Evolutionary conservation across 64 coral and sea anemone genomes (phyloP).

Genomic region (Stylophora pistillata): DNA sequence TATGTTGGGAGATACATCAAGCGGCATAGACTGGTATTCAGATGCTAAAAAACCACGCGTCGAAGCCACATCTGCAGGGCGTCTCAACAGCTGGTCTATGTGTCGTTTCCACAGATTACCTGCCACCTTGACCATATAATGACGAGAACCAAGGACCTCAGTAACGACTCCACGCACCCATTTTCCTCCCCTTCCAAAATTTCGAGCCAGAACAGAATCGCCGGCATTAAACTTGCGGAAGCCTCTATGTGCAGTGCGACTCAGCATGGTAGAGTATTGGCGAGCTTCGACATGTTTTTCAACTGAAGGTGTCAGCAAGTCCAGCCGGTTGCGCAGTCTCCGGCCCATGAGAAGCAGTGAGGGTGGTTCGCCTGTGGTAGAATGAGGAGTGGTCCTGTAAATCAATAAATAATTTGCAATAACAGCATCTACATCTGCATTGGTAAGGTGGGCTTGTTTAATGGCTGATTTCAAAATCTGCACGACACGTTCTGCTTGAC

Average conservation of each 20-base stretch:
- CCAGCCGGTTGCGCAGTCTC: slow-evolving; percentile 18
- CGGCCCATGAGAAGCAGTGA: slow-evolving; percentile 34
- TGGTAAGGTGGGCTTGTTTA: slow-evolving; percentile 15
- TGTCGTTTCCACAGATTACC: slow-evolving; percentile 55
- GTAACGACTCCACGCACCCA: slow-evolving; percentile 36
- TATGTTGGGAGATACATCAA: neutral
- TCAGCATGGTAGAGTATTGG: slow-evolving; percentile 9
- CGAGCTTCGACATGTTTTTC: slow-evolving; percentile 19
- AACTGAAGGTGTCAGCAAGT: slow-evolving; percentile 47
- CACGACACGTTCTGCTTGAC: no score
- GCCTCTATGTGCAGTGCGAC: slow-evolving; percentile 5
- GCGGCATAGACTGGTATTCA: neutral
- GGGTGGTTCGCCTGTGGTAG: slow-evolving; percentile 42
- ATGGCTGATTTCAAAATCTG: neutral
- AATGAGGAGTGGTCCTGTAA: slow-evolving; percentile 46
- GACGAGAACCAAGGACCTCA: slow-evolving; percentile 53
- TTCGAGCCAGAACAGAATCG: slow-evolving; percentile 12
- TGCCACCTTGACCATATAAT: slow-evolving; percentile 50
- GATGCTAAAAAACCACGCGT: neutral
- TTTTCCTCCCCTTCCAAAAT: slow-evolving; percentile 26
- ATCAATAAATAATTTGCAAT: slow-evolving; percentile 45
- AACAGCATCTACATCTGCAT: slow-evolving; percentile 33
- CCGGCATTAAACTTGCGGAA: slow-evolving; percentile 24
- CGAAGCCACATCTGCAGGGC: neutral
- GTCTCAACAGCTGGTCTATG: slow-evolving; percentile 27